These are phyloP conservation scores for Cheilosia pagana DNA, from an alignment of 2,888 invertebrate species.

Conservation along the genomic window DNA sequence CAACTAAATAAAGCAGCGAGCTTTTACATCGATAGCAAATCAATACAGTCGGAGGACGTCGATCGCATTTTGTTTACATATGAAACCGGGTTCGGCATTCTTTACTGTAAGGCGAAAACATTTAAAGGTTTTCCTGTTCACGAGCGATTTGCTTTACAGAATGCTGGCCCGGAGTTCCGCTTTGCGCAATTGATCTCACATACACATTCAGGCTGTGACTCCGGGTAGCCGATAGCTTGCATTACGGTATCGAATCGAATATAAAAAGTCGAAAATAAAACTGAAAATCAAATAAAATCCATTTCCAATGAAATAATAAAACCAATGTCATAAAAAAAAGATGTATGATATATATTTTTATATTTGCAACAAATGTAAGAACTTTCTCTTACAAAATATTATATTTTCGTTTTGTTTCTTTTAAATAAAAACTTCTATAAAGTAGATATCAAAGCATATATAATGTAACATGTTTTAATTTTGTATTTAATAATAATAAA, in stretches of 20 bases:
- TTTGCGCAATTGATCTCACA: too few relatives aligned
- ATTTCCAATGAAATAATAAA: constrained; percentile 3
- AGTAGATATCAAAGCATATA: constrained; percentile 71
- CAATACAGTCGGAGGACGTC: too few relatives aligned
- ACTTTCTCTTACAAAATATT: constrained; percentile 32
- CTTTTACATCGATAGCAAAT: too few relatives aligned
- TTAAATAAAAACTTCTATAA: constrained; percentile 55
- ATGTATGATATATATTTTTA: constrained; percentile 38
- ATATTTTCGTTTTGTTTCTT: constrained; percentile 28
- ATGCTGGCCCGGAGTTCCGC: too few relatives aligned
- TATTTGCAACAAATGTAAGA: constrained; percentile 61
- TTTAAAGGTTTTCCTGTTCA: too few relatives aligned
- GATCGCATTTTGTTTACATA: neutral
- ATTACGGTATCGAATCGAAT: too few relatives aligned
- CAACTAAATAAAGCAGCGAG: too few relatives aligned
- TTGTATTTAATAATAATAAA: constrained; percentile 56
- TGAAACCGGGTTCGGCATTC: too few relatives aligned
- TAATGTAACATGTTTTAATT: constrained; percentile 53
- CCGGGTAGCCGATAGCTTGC: too few relatives aligned
- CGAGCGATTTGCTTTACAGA: too few relatives aligned
- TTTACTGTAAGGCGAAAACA: too few relatives aligned
- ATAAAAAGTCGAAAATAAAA: neutral
- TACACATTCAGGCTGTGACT: too few relatives aligned
- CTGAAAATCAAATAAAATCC: neutral
- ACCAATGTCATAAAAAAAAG: constrained; percentile 18